Conservation (phyloP, 2,113 vertebrate species). For the Cnemophilus loriae region DNA sequence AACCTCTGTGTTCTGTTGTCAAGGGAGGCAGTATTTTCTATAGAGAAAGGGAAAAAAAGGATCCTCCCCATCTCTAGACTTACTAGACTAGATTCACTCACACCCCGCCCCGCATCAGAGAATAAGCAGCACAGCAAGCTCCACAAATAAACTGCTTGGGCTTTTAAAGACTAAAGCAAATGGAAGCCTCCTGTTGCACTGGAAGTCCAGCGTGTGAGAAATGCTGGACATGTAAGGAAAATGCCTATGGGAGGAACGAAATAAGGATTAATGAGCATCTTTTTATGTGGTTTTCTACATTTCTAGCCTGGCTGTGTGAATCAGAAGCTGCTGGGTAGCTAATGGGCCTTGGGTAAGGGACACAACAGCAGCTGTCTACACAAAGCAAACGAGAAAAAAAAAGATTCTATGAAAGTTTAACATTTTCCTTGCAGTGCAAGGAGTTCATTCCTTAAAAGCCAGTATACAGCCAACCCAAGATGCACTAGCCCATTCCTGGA, state of each 20-base stretch:
- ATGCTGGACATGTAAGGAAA: slow-evolving; percentile 8
- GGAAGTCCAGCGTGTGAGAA: neutral
- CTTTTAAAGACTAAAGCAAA: slow-evolving; percentile 17
- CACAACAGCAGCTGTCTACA: neutral
- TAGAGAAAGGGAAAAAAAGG: neutral
- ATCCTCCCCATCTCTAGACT: neutral
- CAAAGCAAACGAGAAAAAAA: neutral
- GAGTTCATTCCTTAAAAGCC: neutral
- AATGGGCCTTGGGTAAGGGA: slow-evolving; percentile 43
- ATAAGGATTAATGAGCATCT: slow-evolving; percentile 57
- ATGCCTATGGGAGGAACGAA: slow-evolving; percentile 27
- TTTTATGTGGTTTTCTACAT: slow-evolving; percentile 7
- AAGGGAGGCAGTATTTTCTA: neutral
- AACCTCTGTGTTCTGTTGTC: neutral
- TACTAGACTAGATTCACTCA: neutral
- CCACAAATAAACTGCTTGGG: neutral
- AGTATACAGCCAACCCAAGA: neutral
- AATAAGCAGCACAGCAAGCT: neutral
- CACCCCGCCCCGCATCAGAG: accelerated
- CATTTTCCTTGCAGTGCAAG: neutral
- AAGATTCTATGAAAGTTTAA: neutral
- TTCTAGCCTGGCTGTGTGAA: slow-evolving; percentile 10
- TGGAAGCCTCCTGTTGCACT: neutral
- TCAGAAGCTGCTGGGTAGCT: slow-evolving; percentile 22
- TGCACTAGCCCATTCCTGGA: neutral